A percentile compares a stretch with the other conserved stretches of the same genome.
phyloP scores from a whole-genome alignment of 2,113 vertebrate genomes.

The Mastomys coucha region DNA sequence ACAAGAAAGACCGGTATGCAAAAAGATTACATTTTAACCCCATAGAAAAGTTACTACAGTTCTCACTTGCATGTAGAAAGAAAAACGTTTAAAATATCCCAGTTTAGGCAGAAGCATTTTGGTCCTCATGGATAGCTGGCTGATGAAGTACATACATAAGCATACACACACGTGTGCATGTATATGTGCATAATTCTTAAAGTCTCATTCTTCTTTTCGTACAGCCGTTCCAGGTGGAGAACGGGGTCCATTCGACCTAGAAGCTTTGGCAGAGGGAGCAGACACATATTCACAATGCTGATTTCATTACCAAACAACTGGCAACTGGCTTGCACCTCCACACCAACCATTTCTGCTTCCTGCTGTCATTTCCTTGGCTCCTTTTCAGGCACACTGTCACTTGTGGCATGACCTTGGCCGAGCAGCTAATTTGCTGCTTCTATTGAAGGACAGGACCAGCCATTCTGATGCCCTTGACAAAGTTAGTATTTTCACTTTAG shows the following conservation, averaged over 20 bases:
- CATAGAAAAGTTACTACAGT: constrained; percentile 85
- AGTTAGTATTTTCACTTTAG: constrained; percentile 70
- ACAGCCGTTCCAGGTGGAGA: constrained; percentile 83
- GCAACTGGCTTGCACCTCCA: constrained; percentile 74
- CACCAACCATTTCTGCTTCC: not conserved
- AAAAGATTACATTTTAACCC: constrained; percentile 79
- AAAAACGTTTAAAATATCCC: constrained; percentile 83
- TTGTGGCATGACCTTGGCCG: constrained; percentile 70
- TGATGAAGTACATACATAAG: constrained; percentile 61
- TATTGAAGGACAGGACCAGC: constrained; percentile 66
- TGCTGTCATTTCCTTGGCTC: constrained; percentile 60
- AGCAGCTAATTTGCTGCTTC: constrained; percentile 62
- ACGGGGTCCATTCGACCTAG: constrained; percentile 90
- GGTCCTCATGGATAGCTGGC: constrained; percentile 87
- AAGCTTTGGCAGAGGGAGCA: constrained; percentile 91
- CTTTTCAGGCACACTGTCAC: constrained; percentile 54
- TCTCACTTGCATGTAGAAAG: constrained; percentile 84
- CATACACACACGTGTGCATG: not conserved
- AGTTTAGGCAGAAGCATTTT: constrained; percentile 86
- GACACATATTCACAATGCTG: constrained; percentile 87
- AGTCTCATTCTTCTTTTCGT: constrained; percentile 90
- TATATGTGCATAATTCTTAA: constrained; percentile 53
- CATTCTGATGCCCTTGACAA: constrained; percentile 60
- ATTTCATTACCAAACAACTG: constrained; percentile 77
- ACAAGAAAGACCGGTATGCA: constrained; percentile 79